phyloP scores from a whole-genome alignment of 2,113 vertebrate genomes.

The Chaetura pelagica region DNA sequence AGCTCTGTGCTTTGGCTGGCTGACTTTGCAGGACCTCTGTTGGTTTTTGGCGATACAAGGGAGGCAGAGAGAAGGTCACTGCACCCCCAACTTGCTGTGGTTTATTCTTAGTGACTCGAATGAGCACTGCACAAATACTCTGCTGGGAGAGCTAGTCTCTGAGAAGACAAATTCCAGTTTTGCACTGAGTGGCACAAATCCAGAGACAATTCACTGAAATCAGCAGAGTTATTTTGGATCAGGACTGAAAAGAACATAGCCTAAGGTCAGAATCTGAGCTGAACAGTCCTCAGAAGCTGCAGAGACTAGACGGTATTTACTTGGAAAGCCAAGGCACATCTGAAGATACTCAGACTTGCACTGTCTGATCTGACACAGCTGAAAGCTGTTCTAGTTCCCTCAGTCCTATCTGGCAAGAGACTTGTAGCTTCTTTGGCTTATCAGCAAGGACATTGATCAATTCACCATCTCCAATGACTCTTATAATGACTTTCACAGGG shows the following conservation, averaged over 20 bases:
- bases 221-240: conserved; percentile 39
- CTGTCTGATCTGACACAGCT: background rate
- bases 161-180: conserved; percentile 14
- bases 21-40: conserved; percentile 38
- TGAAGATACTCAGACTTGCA: conserved; percentile 6
- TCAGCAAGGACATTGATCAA: background rate
- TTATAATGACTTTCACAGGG: background rate
- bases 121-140: background rate
- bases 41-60: conserved; percentile 5
- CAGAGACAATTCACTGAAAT: conserved; percentile 46
- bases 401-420: background rate
- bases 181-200: conserved; percentile 3
- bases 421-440: background rate
- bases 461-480: background rate
- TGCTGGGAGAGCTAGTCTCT: conserved; percentile 15
- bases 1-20: background rate
- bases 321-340: conserved; percentile 4
- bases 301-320: background rate
- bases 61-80: background rate
- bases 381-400: background rate
- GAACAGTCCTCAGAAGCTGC: background rate
- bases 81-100: background rate
- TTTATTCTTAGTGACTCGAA: conserved; percentile 15
- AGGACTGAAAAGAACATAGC: background rate
- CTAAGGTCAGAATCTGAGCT: background rate